Base-by-base conservation (phyloP, 1,140 invertebrate species). In the Leucophenga varia region DNA sequence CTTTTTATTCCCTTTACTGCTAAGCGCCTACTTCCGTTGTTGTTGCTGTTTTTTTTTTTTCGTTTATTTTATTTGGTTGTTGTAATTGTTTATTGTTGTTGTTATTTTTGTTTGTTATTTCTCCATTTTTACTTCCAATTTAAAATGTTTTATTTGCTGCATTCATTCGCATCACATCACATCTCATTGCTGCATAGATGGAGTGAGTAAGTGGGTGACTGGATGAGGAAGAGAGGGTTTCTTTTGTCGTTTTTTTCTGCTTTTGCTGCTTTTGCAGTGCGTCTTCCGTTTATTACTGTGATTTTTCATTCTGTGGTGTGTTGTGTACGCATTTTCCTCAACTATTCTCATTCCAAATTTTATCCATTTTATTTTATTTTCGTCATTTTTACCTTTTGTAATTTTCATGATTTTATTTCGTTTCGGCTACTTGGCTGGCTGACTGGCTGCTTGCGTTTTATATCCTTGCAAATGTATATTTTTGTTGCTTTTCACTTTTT, bases 111-210 rank as follows among this genome's bases (percentile, higher is more conserved):
- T 25, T 25, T 25, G 22, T 25, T 25, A 6, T 25, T 25, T 25
- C 55, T n/a, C n/a, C n/a, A 59, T 67, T 63, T 65, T 63, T 65
- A 65, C 67, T 65, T 67, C 59, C 63, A 65, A n/a, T 63, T 65
- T 59, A 65, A 65, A 65, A 67, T 65, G 63, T 65, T 65, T 67
- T 67, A 67, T 67, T 68, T 59, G 64, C 51, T 47, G 47, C 43
- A 43, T n/a, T 34, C 31, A n/a, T n/a, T 34, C 6, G 4, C 31
- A n/a, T n/a, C n/a, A 4, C 31, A 34, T n/a, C n/a, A n/a, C n/a
- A n/a, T n/a, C n/a, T n/a, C n/a, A n/a, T n/a, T n/a, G n/a, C n/a
- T n/a, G n/a, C n/a, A n/a, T n/a, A n/a, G n/a, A n/a, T n/a, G n/a
- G n/a, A n/a, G n/a, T n/a, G n/a, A n/a, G n/a, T n/a, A n/a, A n/a